Conservation (phyloP, 2,113 vertebrate genomes). For the Ochotona curzoniae region DNA sequence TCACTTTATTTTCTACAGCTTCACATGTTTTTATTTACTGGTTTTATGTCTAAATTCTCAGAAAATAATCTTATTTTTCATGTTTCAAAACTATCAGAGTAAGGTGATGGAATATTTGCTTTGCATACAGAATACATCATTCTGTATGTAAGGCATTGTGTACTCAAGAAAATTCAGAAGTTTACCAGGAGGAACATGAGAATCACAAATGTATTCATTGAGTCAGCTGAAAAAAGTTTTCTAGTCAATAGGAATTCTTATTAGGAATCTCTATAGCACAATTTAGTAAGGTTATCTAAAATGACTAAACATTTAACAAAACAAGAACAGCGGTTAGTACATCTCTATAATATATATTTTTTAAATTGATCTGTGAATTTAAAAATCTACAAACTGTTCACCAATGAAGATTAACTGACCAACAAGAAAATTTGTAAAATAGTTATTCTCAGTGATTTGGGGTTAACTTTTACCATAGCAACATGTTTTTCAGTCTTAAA, state of each 20-base stretch:
- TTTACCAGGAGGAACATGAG: neutral
- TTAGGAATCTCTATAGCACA: conserved; percentile 17
- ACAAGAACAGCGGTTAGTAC: neutral
- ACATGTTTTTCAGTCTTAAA: neutral
- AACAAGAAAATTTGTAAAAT: neutral
- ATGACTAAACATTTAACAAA: conserved; percentile 6
- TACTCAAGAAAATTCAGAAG: neutral
- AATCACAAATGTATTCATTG: conserved; percentile 13
- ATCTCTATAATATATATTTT: neutral
- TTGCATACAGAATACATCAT: neutral
- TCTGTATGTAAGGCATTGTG: neutral
- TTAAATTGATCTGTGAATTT: neutral
- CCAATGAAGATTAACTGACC: neutral
- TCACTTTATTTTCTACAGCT: conserved; percentile 8
- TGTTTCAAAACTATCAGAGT: conserved; percentile 16
- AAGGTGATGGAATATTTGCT: conserved; percentile 1
- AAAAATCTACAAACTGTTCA: neutral
- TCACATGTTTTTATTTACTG: conserved; percentile 5
- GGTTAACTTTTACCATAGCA: neutral
- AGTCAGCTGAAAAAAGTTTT: neutral
- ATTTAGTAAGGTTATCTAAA: neutral
- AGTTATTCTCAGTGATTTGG: neutral
- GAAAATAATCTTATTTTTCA: conserved; percentile 8
- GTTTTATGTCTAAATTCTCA: neutral
- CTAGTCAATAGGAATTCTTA: neutral